Conservation (phyloP, 2,888 invertebrate genomes). For the Salpingus planirostris region DNA sequence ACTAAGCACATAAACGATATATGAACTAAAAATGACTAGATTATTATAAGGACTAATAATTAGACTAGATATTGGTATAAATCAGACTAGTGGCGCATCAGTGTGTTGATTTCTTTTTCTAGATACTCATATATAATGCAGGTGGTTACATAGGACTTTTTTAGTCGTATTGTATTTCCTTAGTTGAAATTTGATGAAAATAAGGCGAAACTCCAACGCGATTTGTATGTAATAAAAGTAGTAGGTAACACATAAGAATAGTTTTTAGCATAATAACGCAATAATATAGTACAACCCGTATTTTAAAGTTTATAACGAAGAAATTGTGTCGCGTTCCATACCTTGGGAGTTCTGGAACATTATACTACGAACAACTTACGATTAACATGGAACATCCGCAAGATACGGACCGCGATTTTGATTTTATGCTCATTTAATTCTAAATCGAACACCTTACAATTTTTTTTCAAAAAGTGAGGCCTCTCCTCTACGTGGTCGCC, state of each 20-base stretch:
- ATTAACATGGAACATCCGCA: constrained; percentile 38
- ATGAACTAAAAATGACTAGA: too few relatives aligned
- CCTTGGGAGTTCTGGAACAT: constrained; percentile 39
- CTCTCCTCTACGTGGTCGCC: constrained; percentile 15
- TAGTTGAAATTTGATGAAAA: constrained; percentile 7
- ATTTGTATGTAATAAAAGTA: constrained; percentile 22
- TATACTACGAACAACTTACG: constrained; percentile 41
- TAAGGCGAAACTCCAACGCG: constrained; percentile 26
- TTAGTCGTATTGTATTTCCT: too few relatives aligned
- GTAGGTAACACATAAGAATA: constrained; percentile 31
- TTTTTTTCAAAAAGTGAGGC: constrained; percentile 16
- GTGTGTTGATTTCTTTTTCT: too few relatives aligned
- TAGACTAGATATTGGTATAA: too few relatives aligned
- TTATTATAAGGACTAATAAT: too few relatives aligned
- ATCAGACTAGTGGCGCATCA: too few relatives aligned
- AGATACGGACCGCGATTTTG: constrained; percentile 38
- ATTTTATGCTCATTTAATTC: constrained; percentile 41
- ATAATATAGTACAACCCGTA: constrained; percentile 40
- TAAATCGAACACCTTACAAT: constrained; percentile 27
- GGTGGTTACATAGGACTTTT: too few relatives aligned
- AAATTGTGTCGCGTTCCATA: constrained; percentile 31
- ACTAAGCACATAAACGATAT: too few relatives aligned
- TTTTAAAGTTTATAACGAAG: constrained; percentile 36
- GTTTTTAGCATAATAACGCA: constrained; percentile 33
- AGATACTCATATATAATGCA: too few relatives aligned